A percentile compares a stretch with the other conserved stretches of the same genome.
phyloP scores from a whole-genome alignment of 2,888 invertebrate genomes.

The Temnothorax unifasciatus region DNA sequence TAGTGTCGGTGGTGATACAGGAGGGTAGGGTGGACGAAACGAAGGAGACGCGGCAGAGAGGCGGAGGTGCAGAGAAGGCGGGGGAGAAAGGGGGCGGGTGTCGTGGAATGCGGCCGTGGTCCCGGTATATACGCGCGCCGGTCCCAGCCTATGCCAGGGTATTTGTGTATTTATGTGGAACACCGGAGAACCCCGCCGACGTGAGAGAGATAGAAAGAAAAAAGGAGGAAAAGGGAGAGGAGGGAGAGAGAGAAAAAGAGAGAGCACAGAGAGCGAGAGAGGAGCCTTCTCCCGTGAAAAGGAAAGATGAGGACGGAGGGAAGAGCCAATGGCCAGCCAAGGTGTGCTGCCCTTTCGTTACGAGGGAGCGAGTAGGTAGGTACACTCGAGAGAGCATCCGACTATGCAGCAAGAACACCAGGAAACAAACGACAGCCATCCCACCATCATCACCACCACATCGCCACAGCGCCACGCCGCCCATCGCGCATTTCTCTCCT shows the following conservation, averaged over 20 bases:
- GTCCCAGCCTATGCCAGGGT: conserved; percentile 80
- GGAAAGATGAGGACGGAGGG: conserved; percentile 68
- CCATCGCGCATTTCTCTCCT: conserved; percentile 64
- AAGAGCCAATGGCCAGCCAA: conserved; percentile 85
- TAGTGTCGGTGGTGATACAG: conserved; percentile 68
- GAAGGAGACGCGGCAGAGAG: conserved; percentile 59
- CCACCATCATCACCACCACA: conserved; percentile 73
- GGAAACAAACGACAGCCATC: conserved; percentile 81
- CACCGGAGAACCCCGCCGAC: conserved; percentile 78
- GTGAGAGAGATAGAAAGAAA: conserved; percentile 55
- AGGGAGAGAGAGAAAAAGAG: conserved; percentile 21
- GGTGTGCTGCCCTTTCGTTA: conserved; percentile 84
- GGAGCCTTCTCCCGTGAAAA: conserved; percentile 51
- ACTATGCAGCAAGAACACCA: conserved; percentile 83
- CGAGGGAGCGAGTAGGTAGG: conserved; percentile 76
- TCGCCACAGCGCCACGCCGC: conserved; percentile 73
- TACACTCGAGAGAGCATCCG: conserved; percentile 76
- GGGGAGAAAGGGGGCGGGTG: conserved; percentile 78
- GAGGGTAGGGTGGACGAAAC: conserved; percentile 61
- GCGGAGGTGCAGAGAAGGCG: conserved; percentile 62
- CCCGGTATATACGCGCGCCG: conserved; percentile 80
- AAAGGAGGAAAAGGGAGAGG: neutral
- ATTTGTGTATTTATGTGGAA: conserved; percentile 86
- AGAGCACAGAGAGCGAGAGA: conserved; percentile 50
- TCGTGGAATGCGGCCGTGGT: conserved; percentile 85